These are phyloP conservation scores for Anagrus nilaparvatae DNA, from an alignment of 1,140 invertebrate genomes.

Conservation along the genomic window DNA sequence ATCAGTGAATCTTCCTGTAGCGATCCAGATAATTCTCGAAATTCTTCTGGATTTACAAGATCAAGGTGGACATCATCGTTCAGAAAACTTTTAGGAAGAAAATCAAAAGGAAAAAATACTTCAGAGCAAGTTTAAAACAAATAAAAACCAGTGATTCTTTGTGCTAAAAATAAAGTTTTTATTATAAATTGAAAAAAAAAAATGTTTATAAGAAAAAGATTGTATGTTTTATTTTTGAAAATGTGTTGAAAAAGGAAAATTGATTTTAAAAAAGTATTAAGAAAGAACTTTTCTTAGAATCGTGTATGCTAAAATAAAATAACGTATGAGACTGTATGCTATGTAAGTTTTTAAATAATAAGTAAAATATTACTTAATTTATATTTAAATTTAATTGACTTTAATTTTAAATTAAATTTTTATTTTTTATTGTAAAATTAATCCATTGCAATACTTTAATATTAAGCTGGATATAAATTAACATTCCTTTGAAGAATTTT, in stretches of 20 bases:
- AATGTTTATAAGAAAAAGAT: not conserved
- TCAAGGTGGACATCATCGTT: conserved; percentile 47
- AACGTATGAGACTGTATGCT: not conserved
- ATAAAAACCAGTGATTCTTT: not conserved
- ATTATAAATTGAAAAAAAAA: conserved; percentile 5
- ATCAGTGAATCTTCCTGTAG: conserved; percentile 30
- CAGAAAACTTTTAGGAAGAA: conserved; percentile 42
- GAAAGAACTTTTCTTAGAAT: conserved; percentile 2
- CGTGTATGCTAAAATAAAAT: conserved; percentile 2
- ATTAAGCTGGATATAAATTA: too few species aligned
- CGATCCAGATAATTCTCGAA: conserved; percentile 25
- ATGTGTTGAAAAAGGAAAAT: not conserved
- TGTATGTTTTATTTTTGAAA: not conserved
- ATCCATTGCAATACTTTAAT: not conserved
- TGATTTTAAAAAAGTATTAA: not conserved
- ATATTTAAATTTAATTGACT: conserved; percentile 2
- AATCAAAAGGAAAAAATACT: conserved; percentile 31
- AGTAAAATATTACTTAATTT: conserved; percentile 6
- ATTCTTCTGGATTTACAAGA: conserved; percentile 28
- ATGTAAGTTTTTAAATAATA: not conserved
- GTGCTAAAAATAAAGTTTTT: conserved; percentile 10
- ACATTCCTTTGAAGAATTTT: too few species aligned
- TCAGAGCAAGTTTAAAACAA: not conserved
- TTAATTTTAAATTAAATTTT: not conserved
- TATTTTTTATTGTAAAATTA: not conserved